These are phyloP conservation scores for Mus minutoides DNA, from an alignment of 2,797 vertebrate genomes.

Conservation along the genomic window DNA sequence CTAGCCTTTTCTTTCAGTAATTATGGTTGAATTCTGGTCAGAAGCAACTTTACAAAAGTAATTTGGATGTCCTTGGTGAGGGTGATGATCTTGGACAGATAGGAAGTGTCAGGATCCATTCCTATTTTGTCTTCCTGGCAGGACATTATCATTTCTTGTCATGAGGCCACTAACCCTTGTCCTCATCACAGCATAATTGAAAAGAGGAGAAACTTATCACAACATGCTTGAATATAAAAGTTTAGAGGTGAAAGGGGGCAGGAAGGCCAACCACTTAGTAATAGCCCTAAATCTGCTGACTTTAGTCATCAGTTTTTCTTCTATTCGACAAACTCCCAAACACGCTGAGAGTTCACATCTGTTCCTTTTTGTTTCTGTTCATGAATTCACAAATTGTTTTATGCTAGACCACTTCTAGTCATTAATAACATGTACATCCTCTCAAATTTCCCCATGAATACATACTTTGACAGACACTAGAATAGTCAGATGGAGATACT, in stretches of 20 bases:
- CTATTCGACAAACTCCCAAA: background rate
- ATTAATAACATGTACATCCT: background rate
- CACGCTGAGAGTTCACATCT: background rate
- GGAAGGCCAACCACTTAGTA: slow-evolving; percentile 67
- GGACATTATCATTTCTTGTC: slow-evolving; percentile 34
- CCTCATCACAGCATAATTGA: background rate
- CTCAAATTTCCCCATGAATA: background rate
- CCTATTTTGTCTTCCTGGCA: slow-evolving; percentile 65
- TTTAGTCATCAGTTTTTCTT: slow-evolving; percentile 31
- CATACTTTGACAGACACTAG: background rate
- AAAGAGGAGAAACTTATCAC: background rate
- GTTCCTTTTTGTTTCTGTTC: slow-evolving; percentile 16
- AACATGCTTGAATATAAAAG: background rate
- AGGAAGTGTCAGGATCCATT: background rate
- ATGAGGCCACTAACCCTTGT: slow-evolving; percentile 59
- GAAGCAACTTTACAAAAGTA: background rate
- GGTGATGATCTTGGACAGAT: background rate
- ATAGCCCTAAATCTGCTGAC: slow-evolving; percentile 77
- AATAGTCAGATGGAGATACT: background rate
- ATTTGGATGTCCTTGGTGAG: slow-evolving; percentile 71
- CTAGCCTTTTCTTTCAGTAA: background rate
- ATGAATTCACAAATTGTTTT: slow-evolving; percentile 23
- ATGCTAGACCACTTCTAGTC: background rate
- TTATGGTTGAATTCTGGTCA: slow-evolving; percentile 34
- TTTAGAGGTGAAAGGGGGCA: slow-evolving; percentile 56